Evolutionary conservation across 23 tunicate species (phyloP), one percentile per base, ranked within the genome.

Genomic region (Ciona savignyi): DNA sequence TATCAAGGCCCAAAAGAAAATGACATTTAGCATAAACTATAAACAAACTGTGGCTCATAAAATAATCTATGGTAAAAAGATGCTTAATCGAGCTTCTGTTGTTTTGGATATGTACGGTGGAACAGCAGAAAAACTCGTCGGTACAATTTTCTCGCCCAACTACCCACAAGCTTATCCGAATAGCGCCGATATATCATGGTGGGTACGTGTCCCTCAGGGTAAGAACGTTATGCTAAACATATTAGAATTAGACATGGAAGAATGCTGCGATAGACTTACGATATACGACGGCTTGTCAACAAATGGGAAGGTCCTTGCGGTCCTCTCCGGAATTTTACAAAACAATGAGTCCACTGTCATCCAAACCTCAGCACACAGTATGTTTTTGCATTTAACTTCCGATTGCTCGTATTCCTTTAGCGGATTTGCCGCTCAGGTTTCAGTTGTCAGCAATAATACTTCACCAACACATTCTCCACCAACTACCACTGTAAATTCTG

Each of bases 91-190:
- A n/a, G 67, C 67, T 22, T 4, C 28, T 25, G 67, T 63, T 11
- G 26, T 25, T 4, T 22, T 63, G 22, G 67, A 63, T 25, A 63
- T 63, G 67, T 63, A 63, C 28, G 67, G 67, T 23, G 4, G 6
- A 6, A 63, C 28, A 9, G 67, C 28, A 63, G 28, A 63, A 23
- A 25, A 23, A 9, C 26, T 63, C 4, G 6, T n/a, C 6, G 67
- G 28, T 22, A 22, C 15, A 22, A 22, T 63, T 9, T 23, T n/a
- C 6, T 80, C 84, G 22, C 84, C 84, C 4, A 80, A 80, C 70
- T 80, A 80, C 31, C 84, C 84, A 23, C 23, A 60, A 19, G 27
- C 49, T 6, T 80, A 80, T 32, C 65, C 25, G 3, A 80, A 56
- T 35, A 33, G 32, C 23, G 32, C 61, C 32, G 49, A 56, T 25